Base-by-base conservation (phyloP, 2,113 vertebrate genomes). In the Meles meles region DNA sequence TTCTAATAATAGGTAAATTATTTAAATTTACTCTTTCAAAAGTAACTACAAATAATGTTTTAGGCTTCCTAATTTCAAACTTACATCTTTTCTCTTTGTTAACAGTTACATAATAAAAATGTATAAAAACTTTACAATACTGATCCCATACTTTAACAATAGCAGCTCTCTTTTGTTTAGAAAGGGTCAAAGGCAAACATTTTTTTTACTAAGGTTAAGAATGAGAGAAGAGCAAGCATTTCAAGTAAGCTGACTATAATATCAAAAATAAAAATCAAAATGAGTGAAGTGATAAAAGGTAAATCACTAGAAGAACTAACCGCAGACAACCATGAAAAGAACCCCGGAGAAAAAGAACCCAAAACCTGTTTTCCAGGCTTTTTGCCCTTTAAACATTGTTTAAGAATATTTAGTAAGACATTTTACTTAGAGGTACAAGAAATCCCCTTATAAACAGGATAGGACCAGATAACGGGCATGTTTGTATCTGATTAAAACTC, bases 81-180 rank as follows among this genome's bases (percentile, higher is more conserved):
- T 86, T 93, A 93, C 80, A 93, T 91, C 77, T 94, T 95, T 93
- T 88, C 95, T 95, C 97, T 97, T 97, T 97, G 95, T 97, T 96
- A 89, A 97, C 61, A 94, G 79, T 98, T 97, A 98, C 57, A 95
- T 98, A 98, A 98, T 90, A 96, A 93, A 96, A 93, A 85, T 74
- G 85, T 92, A 96, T 89, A 95, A 97, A 97, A 97, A 96, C 76
- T 96, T 96, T 85, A 96, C 31, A 39, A 87, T 72, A 97, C 8
- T 96, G 63, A 96, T 80, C 74, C 69, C 44, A 96, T 34, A 63
- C n/a, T 44, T 42, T 23, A 55, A 74, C 11, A 96, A 67, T 6
- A 92, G 23, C 80, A 63, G 27, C 34, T 84, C 71, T 93, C 88
- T 85, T 90, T 72, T 92, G 74, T 44, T 87, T 86, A 88, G 61